Base-by-base conservation (phyloP, 2,888 invertebrate genomes). In the Dasypogon diadema region DNA sequence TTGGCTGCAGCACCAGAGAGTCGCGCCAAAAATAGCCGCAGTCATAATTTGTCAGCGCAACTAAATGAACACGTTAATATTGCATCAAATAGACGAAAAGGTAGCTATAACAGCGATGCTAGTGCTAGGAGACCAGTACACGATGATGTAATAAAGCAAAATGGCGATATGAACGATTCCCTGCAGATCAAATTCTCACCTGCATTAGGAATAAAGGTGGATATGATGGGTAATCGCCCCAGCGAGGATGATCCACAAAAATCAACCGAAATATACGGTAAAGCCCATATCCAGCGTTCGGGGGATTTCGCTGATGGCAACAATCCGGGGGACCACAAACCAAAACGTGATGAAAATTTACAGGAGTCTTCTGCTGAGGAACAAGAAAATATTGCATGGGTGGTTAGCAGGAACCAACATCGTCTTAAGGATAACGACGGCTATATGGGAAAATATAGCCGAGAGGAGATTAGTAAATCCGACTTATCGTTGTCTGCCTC, bases 321-420 rank as follows among this genome's bases (percentile, higher is more conserved):
- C 18, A 65, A 65, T 22, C 37, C 8, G 16, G 56, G 73, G 56
- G 22, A 34, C 30, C 73, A 73, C 55, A 73, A 73, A 37, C 46
- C 63, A 63, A 75, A 75, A 75, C 51, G 74, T 75, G 74, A 63
- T 75, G 74, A 63, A 54, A 75, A 75, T 65, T 55, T 63, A 75
- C 21, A 54, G 51, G 30, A 26, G 51, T 60, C 34, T 30, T 51
- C 54, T 21, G 21, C 10, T 18, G 21, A 18, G 22, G 26, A 51
- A 74, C 51, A 60, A 74, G 55, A 63, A 75, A 65, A 75, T 74
- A 73, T 73, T 73, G 37, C 73, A 10, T 22, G 14, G 42, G 55
- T 73, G 55, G 56, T n/a, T 56, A 22, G 30, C 5, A 55, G 22
- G 16, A 54, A 55, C 10, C 58, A 77, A 46, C 26, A 46, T 2